Evolutionary conservation across 2,888 invertebrate species (phyloP).

Genomic region (Ariolimax columbianus): DNA sequence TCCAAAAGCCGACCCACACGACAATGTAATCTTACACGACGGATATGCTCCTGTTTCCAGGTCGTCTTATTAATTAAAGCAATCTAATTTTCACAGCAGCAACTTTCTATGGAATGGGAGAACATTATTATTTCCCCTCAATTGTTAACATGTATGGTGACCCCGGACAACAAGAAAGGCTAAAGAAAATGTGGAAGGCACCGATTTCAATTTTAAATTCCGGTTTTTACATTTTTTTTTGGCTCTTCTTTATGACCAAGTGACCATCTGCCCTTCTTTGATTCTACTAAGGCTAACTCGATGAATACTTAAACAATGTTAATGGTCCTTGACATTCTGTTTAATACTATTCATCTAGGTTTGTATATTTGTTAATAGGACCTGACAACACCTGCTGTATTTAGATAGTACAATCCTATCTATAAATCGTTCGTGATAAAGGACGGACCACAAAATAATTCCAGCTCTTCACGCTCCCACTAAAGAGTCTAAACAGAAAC

Average conservation of each 20-base stretch:
- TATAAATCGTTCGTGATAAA: background rate
- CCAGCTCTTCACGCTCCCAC: background rate
- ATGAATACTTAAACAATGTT: too few species aligned
- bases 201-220: background rate
- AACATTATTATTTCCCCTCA: constrained; percentile 22
- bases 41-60: constrained; percentile 21
- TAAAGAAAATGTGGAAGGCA: constrained; percentile 18
- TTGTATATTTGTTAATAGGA: background rate
- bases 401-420: background rate
- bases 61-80: constrained; percentile 45
- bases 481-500: background rate
- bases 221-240: background rate
- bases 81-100: constrained; percentile 34
- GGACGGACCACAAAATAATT: background rate
- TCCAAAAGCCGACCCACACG: constrained; percentile 3
- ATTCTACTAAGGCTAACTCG: too few species aligned
- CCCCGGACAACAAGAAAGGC: background rate
- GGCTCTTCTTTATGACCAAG: background rate
- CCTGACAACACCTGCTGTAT: background rate
- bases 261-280: constrained; percentile 23
- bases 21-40: constrained; percentile 42
- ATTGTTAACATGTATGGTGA: constrained; percentile 1
- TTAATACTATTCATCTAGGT: too few species aligned
- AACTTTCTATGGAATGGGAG: constrained; percentile 6
- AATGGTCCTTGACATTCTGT: too few species aligned